Conservation (phyloP, 2,797 vertebrate genomes). For the Megaceryle alcyon region DNA sequence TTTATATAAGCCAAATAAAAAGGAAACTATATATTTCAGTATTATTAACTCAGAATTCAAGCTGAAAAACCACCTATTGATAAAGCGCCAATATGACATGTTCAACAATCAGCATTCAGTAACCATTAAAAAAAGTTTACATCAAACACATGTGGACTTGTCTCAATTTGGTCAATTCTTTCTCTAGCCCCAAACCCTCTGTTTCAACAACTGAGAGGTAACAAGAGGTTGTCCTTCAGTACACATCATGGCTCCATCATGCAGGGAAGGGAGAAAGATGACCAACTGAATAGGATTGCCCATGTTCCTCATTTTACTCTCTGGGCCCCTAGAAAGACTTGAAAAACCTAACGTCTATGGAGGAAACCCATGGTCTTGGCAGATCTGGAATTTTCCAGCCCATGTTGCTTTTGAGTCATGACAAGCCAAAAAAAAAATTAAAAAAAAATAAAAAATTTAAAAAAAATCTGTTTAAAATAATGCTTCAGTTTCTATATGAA, state of each 20-base stretch:
- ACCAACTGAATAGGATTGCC: background rate
- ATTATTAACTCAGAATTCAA: background rate
- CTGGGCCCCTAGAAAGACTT: background rate
- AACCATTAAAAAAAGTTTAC: background rate
- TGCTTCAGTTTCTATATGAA: slow-evolving; percentile 14
- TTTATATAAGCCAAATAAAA: background rate
- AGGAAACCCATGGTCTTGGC: slow-evolving; percentile 16
- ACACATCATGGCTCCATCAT: background rate
- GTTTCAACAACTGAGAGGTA: background rate
- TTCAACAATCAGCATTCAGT: background rate
- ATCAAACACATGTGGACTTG: background rate
- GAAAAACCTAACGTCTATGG: background rate
- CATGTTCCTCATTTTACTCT: background rate
- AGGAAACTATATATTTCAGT: background rate
- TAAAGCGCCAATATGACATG: background rate
- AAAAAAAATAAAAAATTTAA: no score
- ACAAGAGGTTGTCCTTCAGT: background rate
- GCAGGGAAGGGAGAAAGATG: background rate
- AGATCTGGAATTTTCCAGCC: slow-evolving; percentile 42
- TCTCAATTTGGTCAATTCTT: background rate
- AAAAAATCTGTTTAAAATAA: background rate
- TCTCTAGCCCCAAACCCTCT: background rate
- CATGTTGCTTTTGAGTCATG: slow-evolving; percentile 6
- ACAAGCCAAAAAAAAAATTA: background rate
- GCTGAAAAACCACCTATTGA: background rate